Evolutionary conservation across 2,113 vertebrate species (phyloP).

Genomic region (Poecilia latipinna): DNA sequence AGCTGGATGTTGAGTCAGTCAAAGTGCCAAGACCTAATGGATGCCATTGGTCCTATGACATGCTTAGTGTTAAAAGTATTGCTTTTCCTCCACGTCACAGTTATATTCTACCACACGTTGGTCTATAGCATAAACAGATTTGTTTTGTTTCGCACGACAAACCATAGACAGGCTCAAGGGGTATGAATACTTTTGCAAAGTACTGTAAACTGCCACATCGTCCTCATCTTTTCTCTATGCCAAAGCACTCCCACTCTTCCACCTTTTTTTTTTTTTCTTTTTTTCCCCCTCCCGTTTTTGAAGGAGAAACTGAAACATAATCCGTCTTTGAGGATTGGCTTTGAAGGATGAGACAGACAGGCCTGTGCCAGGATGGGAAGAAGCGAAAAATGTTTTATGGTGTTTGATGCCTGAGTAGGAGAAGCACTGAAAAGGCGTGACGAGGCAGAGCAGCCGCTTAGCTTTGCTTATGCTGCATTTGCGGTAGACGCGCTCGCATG

Average conservation of each 20-base stretch:
- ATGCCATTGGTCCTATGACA: too few relatives aligned
- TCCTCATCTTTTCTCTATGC: slow-evolving; percentile 36
- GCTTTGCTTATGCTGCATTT: slow-evolving; percentile 51
- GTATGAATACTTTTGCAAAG: background rate
- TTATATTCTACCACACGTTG: too few relatives aligned
- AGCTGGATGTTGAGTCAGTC: too few relatives aligned
- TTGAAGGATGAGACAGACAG: slow-evolving; percentile 71
- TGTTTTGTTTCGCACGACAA: background rate
- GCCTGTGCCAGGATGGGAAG: slow-evolving; percentile 47
- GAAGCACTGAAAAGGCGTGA: slow-evolving; percentile 53
- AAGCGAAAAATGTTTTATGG: slow-evolving; percentile 63
- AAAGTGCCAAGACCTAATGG: too few relatives aligned
- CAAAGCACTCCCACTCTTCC: background rate
- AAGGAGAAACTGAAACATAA: slow-evolving; percentile 66
- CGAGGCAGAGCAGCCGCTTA: slow-evolving; percentile 47
- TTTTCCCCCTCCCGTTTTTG: slow-evolving; percentile 30
- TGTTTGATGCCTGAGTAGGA: slow-evolving; percentile 59
- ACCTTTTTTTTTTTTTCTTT: background rate
- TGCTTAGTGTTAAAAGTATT: too few relatives aligned
- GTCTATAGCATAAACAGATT: background rate
- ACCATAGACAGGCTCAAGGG: background rate
- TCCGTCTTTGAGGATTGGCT: slow-evolving; percentile 73
- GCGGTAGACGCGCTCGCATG: slow-evolving; percentile 48
- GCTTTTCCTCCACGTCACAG: too few relatives aligned
- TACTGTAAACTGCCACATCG: slow-evolving; percentile 24